phyloP scores from a whole-genome alignment of 1,140 invertebrate genomes.

The Teleogryllus occipitalis region DNA sequence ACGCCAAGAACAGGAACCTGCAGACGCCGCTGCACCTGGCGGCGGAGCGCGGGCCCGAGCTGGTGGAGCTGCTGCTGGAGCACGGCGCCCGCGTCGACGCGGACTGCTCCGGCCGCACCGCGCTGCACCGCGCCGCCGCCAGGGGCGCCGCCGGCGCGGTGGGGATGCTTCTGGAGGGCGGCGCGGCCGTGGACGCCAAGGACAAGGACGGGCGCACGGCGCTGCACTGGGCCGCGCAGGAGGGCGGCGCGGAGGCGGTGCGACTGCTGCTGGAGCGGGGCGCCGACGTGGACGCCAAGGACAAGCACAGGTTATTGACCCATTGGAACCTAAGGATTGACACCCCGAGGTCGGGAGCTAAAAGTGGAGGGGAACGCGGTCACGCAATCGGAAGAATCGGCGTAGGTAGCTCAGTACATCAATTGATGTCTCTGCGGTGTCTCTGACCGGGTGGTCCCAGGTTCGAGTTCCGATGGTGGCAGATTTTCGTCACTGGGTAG shows the following conservation, averaged over 20 bases:
- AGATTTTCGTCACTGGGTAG: no score
- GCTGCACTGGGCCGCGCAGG: neutral
- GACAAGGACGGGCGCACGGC: neutral
- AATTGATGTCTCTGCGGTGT: no score
- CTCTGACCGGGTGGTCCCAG: no score
- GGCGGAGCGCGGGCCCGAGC: neutral
- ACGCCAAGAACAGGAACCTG: neutral
- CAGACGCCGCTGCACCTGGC: neutral
- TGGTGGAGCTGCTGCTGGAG: neutral
- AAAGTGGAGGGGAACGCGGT: no score
- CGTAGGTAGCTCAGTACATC: no score
- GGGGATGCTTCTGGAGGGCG: neutral
- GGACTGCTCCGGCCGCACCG: neutral
- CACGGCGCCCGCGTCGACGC: neutral
- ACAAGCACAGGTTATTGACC: constrained; percentile 38
- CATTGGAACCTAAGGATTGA: no score
- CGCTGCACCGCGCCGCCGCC: neutral
- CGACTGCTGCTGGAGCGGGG: neutral
- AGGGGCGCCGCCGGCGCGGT: neutral
- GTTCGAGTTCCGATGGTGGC: no score
- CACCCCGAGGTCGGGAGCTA: no score
- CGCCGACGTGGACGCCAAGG: constrained; percentile 4
- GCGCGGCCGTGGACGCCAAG: neutral
- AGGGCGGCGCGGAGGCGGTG: neutral
- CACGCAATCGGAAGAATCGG: no score